Evolutionary conservation across 1,140 invertebrate genomes (phyloP), one percentile per base, ranked within the genome.

Genomic region (Acromyrmex heyeri): DNA sequence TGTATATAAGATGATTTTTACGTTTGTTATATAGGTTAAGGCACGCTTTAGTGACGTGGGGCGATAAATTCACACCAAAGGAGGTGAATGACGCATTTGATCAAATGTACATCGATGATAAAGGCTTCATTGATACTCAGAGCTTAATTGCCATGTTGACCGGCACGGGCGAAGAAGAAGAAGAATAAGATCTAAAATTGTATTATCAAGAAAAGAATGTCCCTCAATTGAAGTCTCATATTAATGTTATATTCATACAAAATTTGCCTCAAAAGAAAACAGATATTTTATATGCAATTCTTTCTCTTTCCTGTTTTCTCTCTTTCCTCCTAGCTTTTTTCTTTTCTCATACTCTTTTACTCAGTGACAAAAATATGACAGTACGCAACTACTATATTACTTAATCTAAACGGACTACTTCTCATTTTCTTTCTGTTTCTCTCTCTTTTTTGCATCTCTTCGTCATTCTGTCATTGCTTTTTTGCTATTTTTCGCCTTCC

Each of bases 61-160:
- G 99, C 91, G 99, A 99, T 94, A 99, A 99, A 96, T 99, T 99
- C 96, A 97, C 97, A 92, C 96, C 97, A 92, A 97, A 98, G 93
- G 99, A 99, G 95, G 97, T 99, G 92, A 98, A 99, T 95, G 98
- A 99, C 93, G 98, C 98, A 62, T 99, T 97, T 95, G 99, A 99
- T 95, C 98, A 99, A 95, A 98, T 99, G 96, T 98, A 98, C 44
- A 98, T 99, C 92, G 98, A 99, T 95, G 98, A 98, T 94, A 98
- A 98, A 92, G 98, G 98, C 93, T 97, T 97, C 95, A 98, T 99
- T 93, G 98, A 99, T 96, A 99, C 98, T 94, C 96, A 96, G 86
- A 97, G 97, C 93, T 97, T 99, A 91, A 98, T 99, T 95, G 96
- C 96, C 93, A 97, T 98, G 96, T 96, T 99, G 91, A 99, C 98